Percentiles rank a stretch among this genome's conserved stretches.
Evolutionary conservation across 2,888 invertebrate genomes (phyloP).

Genomic region (Cryptops parisi): DNA sequence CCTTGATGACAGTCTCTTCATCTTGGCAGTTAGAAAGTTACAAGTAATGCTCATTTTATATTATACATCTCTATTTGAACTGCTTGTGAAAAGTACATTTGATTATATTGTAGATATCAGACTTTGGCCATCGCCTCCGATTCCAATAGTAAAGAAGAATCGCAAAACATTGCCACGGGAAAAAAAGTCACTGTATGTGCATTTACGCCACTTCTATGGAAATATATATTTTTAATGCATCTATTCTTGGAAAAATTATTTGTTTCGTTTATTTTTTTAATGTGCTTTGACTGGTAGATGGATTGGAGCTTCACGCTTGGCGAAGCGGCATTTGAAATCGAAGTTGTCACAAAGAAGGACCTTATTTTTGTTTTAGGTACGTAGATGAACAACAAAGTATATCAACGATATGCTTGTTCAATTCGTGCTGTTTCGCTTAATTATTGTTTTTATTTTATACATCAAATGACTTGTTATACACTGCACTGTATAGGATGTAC

Average conservation of each 20-base stretch:
- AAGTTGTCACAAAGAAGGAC: constrained; percentile 43
- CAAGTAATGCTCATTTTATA: constrained; percentile 43
- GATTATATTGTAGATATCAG: constrained; percentile 55
- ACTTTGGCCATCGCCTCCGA: constrained; percentile 56
- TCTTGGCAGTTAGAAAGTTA: constrained; percentile 73
- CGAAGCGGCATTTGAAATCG: constrained; percentile 50
- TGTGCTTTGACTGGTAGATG: too few relatives aligned
- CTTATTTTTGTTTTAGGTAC: constrained; percentile 59
- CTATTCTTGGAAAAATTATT: constrained; percentile 4
- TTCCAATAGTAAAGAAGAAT: constrained; percentile 34
- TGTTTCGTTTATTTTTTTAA: not conserved
- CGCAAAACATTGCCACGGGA: constrained; percentile 34
- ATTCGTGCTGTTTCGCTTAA: too few relatives aligned
- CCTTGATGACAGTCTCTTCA: constrained; percentile 60
- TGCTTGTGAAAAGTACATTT: too few relatives aligned
- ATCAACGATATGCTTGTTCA: too few relatives aligned
- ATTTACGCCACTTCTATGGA: too few relatives aligned
- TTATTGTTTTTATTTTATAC: not conserved
- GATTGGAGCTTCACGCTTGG: constrained; percentile 75
- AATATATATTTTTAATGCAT: too few relatives aligned
- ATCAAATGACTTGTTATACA: too few relatives aligned
- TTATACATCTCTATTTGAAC: constrained; percentile 6
- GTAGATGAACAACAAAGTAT: constrained; percentile 11
- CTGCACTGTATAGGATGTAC: too few relatives aligned
- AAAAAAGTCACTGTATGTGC: constrained; percentile 42